A percentile compares a stretch with the other conserved stretches of the same genome.
These are phyloP conservation scores for Dipus sagitta DNA, from an alignment of 2,797 vertebrate species.

Conservation along the genomic window DNA sequence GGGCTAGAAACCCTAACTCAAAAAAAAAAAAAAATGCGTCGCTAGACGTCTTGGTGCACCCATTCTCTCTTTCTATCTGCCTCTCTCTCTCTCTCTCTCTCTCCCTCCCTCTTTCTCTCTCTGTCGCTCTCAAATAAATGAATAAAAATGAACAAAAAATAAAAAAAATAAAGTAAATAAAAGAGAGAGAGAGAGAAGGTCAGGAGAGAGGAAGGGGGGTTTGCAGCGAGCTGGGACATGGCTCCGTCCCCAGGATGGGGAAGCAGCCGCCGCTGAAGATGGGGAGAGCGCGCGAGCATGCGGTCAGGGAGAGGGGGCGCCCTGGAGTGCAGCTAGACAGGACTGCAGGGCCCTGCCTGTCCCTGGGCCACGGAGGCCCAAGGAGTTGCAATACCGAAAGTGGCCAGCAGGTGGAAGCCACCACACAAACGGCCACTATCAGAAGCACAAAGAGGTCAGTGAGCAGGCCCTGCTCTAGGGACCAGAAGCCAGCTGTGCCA, in stretches of 20 bases:
- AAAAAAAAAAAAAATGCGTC: no score
- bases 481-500: neutral
- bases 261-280: neutral
- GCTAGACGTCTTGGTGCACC: no score
- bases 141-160: no score
- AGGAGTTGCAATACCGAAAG: neutral
- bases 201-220: neutral
- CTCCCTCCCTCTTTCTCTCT: no score
- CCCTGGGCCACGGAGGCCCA: neutral
- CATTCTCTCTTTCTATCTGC: no score
- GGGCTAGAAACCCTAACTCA: no score
- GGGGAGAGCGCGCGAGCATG: neutral
- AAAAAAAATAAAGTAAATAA: no score
- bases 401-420: neutral
- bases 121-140: no score
- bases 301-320: neutral
- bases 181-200: no score
- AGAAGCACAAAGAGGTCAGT: neutral
- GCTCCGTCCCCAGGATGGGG: neutral
- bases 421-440: neutral
- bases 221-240: neutral
- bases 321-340: neutral
- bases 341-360: neutral
- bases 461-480: neutral
- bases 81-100: no score